Conservation (phyloP, 2,797 vertebrate species). For the Myotis planiceps region DNA sequence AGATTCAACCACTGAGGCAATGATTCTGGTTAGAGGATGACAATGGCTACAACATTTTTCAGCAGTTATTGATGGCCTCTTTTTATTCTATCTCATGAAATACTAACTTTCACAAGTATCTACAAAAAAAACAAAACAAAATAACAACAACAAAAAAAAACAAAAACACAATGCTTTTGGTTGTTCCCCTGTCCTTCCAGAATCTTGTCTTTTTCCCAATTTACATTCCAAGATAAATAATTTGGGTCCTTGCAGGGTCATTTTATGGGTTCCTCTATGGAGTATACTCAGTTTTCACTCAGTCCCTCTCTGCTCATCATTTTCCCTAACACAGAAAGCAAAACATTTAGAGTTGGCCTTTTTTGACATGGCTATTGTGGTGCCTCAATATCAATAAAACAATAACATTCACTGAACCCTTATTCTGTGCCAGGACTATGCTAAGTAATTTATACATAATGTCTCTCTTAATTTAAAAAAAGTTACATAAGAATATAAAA, state of each 20-base stretch:
- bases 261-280: not conserved
- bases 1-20: not conserved
- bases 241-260: not conserved
- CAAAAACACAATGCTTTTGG: not conserved
- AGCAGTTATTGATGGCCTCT: not conserved
- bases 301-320: not conserved
- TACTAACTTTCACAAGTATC: not conserved
- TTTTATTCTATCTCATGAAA: not conserved
- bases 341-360: not conserved
- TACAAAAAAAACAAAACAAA: not conserved
- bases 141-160: not conserved
- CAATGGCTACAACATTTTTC: not conserved
- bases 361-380: not conserved
- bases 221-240: not conserved
- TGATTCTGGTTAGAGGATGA: not conserved
- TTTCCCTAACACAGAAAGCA: not conserved
- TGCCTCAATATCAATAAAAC: not conserved
- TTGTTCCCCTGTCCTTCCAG: not conserved
- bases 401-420: not conserved
- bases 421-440: not conserved
- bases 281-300: not conserved
- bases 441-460: not conserved
- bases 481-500: conserved; percentile 29
- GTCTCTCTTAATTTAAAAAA: not conserved
- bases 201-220: not conserved